Conservation (phyloP, 2,113 vertebrate species). For the Anolis carolinensis region DNA sequence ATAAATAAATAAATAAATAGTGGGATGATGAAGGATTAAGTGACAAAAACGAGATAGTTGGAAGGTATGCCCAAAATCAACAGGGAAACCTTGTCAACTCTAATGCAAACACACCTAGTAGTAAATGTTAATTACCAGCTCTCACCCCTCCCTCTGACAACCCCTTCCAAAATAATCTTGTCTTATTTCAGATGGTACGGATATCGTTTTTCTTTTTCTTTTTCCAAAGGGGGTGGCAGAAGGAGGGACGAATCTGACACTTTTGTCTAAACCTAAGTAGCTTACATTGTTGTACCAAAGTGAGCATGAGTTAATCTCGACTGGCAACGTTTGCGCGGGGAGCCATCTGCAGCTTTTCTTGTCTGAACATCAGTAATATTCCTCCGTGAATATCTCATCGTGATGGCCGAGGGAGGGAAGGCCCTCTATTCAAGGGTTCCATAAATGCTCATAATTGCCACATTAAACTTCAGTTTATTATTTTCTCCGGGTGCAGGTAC, state of each 20-base stretch:
- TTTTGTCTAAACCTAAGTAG: conserved; percentile 71
- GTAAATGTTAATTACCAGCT: conserved; percentile 65
- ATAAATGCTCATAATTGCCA: conserved; percentile 99
- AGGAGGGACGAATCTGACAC: conserved; percentile 52
- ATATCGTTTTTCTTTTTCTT: background rate
- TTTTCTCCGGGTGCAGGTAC: conserved; percentile 98
- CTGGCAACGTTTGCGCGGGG: conserved; percentile 70
- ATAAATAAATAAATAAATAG: too few relatives aligned
- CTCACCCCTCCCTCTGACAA: background rate
- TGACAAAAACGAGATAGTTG: too few relatives aligned
- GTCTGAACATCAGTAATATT: conserved; percentile 77
- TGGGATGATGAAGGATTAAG: too few relatives aligned
- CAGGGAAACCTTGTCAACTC: background rate
- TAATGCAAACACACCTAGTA: conserved; percentile 68
- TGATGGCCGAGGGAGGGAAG: conserved; percentile 73
- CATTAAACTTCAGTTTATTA: conserved; percentile 99
- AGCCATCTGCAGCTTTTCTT: conserved; percentile 73
- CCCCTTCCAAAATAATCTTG: conserved; percentile 49
- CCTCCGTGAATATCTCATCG: conserved; percentile 82
- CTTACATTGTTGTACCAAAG: conserved; percentile 75
- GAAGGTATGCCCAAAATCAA: background rate
- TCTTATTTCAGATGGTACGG: conserved; percentile 57
- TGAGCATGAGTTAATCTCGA: conserved; percentile 74
- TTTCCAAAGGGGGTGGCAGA: background rate
- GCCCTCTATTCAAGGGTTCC: conserved; percentile 81